A percentile compares a stretch with the other conserved stretches of the same genome.
phyloP scores from a whole-genome alignment of 2,797 vertebrate genomes.

The Euthynnus affinis region DNA sequence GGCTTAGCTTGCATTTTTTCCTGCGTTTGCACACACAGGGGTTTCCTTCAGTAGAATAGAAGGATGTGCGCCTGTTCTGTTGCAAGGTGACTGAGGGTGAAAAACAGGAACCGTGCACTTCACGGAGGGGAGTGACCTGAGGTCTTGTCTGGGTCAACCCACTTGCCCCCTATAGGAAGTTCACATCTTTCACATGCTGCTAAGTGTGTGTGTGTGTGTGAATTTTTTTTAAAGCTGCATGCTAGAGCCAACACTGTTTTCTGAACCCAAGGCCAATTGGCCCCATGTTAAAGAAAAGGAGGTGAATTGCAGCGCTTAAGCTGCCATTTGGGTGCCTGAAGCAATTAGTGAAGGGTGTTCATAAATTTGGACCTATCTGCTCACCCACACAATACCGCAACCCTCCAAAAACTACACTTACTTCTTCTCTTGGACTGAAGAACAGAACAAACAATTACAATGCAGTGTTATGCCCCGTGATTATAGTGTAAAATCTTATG shows the following conservation, averaged over 20 bases:
- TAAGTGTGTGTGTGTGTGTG: constrained; percentile 32
- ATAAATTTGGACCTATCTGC: constrained; percentile 61
- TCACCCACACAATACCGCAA: constrained; percentile 6
- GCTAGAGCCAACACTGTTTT: constrained; percentile 61
- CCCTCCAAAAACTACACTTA: constrained; percentile 3
- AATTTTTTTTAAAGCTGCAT: constrained; percentile 21
- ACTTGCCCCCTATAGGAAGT: constrained; percentile 65
- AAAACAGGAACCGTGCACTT: constrained; percentile 86
- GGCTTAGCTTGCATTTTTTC: constrained; percentile 65
- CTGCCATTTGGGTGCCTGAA: constrained; percentile 68
- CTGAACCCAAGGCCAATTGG: constrained; percentile 73
- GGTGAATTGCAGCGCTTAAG: constrained; percentile 54
- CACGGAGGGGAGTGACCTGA: constrained; percentile 62
- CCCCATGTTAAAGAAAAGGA: constrained; percentile 61
- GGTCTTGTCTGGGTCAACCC: constrained; percentile 68
- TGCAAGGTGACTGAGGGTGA: constrained; percentile 71
- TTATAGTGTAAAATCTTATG: constrained; percentile 3
- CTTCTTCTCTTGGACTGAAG: constrained; percentile 6
- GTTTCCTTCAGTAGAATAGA: constrained; percentile 85
- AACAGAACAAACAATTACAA: not conserved
- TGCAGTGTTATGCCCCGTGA: not conserved
- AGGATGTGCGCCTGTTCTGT: constrained; percentile 84
- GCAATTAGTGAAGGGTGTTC: constrained; percentile 69
- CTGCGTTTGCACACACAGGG: constrained; percentile 72
- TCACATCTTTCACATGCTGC: constrained; percentile 65